Base-by-base conservation (phyloP, 2,888 invertebrate species). In the Epirrhoe alternata region DNA sequence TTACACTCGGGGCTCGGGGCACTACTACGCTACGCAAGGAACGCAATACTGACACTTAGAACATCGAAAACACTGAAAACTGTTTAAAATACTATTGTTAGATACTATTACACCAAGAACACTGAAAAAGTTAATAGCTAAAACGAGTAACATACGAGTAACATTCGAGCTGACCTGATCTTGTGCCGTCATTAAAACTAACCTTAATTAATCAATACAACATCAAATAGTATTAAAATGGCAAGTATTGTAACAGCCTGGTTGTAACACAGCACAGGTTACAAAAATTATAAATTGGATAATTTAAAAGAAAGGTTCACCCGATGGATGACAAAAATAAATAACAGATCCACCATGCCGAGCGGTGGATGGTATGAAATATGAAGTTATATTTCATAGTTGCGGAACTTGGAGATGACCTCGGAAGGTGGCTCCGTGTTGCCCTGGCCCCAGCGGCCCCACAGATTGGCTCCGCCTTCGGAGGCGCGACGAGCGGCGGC, bases 321-420 rank as follows among this genome's bases (percentile, higher is more conserved):
- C 17, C 12, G 45, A 30, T 16, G 14, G n/a, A 47, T 51, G 42
- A 56, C 62, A 50, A 42, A 64, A 66, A 63, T 33, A 63, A 60
- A 33, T 14, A 6, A 51, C 45, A 49, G 3, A 10, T 49, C 38
- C 55, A 52, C 52, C 51, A 45, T 38, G 59, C 31, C 45, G 31
- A 56, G 42, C 56, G 69, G 64, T 65, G 38, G 38, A 61, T 66
- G 60, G 68, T 66, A 66, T 69, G 56, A 67, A 76, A 60, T 64
- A 62, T 67, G 54, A 61, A 66, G 35, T 97, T 97, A 98, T 86
- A 98, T 97, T 92, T 98, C 97, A 92, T 98, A 98, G 92, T 98
- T 98, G 88, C 97, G 96, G 91, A 97, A 97, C 90, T 97, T 97
- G 88, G 95, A 96, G 90, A 97, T 96, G 79, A 97, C 96, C 84